Conservation (phyloP, 2,888 invertebrate species). For the Pterostichus niger region DNA sequence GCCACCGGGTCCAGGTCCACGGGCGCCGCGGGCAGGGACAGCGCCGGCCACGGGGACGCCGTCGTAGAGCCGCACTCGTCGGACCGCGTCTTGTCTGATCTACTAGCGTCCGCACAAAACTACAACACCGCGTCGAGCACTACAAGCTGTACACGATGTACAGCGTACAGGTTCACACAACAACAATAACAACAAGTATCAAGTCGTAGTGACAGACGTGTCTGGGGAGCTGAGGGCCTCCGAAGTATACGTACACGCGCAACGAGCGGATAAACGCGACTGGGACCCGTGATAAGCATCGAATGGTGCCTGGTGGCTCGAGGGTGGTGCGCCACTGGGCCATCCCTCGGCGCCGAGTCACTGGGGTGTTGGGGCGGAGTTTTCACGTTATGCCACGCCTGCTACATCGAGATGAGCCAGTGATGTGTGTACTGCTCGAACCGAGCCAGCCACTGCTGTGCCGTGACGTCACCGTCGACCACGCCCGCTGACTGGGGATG, state of each 20-base stretch:
- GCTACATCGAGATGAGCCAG: background rate
- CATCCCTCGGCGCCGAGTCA: constrained; percentile 79
- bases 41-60: constrained; percentile 89
- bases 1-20: constrained; percentile 87
- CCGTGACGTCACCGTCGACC: constrained; percentile 69
- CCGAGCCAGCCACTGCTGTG: constrained; percentile 73
- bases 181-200: constrained; percentile 7
- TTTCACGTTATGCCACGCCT: constrained; percentile 69
- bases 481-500: constrained; percentile 72
- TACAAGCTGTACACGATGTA: constrained; percentile 66
- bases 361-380: constrained; percentile 72
- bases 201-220: constrained; percentile 52
- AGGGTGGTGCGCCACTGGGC: constrained; percentile 67
- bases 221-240: constrained; percentile 69
- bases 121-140: background rate
- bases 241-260: constrained; percentile 73
- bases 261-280: constrained; percentile 72
- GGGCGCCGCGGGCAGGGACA: constrained; percentile 74
- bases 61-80: constrained; percentile 89
- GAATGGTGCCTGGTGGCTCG: constrained; percentile 74
- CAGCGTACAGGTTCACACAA: background rate
- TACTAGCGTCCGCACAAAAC: constrained; percentile 55
- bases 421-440: constrained; percentile 59
- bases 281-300: constrained; percentile 69
- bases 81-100: constrained; percentile 84